Conservation (phyloP, 30 jellyfish, hydroid and myxozoan species). For the Thelohanellus kitauei region DNA sequence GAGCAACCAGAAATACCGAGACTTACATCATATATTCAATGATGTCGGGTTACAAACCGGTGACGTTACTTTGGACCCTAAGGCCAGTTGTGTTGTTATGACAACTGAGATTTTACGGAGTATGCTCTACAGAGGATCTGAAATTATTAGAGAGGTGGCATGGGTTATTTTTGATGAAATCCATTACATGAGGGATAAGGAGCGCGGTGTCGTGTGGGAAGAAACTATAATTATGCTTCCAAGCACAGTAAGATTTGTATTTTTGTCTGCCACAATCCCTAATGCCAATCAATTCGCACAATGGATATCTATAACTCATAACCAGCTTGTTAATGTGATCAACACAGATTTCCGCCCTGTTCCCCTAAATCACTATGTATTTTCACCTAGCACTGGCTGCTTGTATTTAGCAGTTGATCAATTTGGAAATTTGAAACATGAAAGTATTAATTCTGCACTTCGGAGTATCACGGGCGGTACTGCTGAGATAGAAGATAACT, state of each 20-base stretch:
- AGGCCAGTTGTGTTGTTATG: constrained; percentile 69
- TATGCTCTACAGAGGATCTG: constrained; percentile 91
- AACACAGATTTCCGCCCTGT: constrained; percentile 86
- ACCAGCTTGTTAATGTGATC: constrained; percentile 78
- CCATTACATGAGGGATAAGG: constrained; percentile 88
- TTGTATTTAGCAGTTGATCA: constrained; percentile 61
- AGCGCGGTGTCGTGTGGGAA: constrained; percentile 95
- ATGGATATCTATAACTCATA: constrained; percentile 80
- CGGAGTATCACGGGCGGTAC: too few relatives aligned
- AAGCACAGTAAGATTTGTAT: constrained; percentile 53
- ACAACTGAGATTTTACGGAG: constrained; percentile 91
- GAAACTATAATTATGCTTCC: constrained; percentile 71
- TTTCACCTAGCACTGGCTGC: constrained; percentile 75
- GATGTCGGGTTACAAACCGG: constrained; percentile 95
- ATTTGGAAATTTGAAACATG: too few relatives aligned
- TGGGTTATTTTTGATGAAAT: constrained; percentile 95
- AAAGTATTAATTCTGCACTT: too few relatives aligned
- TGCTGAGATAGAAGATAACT: too few relatives aligned
- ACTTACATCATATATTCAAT: constrained; percentile 46
- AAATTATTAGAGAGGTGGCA: constrained; percentile 90
- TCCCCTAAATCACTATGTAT: constrained; percentile 73
- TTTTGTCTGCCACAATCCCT: constrained; percentile 83
- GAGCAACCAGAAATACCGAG: constrained; percentile 83
- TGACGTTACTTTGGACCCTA: constrained; percentile 72
- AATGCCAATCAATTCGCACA: constrained; percentile 90